Conservation (phyloP, 2,888 invertebrate genomes). For the Cremastobaeus sp. region DNA sequence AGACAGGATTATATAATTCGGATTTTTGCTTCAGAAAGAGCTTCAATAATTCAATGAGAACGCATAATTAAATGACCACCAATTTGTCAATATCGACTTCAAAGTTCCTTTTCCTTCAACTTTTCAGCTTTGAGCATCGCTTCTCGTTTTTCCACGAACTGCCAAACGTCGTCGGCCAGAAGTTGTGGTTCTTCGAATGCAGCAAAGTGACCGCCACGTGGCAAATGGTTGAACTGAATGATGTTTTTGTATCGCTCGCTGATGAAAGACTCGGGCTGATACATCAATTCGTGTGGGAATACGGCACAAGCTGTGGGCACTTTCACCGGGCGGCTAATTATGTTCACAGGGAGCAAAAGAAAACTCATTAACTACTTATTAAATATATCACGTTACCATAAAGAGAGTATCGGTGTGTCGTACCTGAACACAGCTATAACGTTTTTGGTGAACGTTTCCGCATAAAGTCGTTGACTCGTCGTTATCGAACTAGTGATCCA, state of each 20-base stretch:
- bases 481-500: constrained; percentile 87
- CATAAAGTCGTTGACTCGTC: constrained; percentile 86
- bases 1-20: too few relatives aligned
- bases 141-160: constrained; percentile 79
- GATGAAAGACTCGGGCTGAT: constrained; percentile 81
- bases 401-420: constrained; percentile 13
- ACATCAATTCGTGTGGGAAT: constrained; percentile 85
- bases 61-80: not conserved
- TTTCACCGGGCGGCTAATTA: constrained; percentile 82
- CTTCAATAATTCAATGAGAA: too few relatives aligned
- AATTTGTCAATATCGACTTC: not conserved
- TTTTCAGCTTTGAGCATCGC: constrained; percentile 36
- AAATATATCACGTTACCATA: not conserved
- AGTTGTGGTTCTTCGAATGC: constrained; percentile 88
- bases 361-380: not conserved
- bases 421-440: constrained; percentile 67
- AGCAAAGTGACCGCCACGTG: constrained; percentile 91
- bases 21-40: too few relatives aligned
- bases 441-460: constrained; percentile 80
- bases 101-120: constrained; percentile 33
- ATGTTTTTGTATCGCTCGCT: constrained; percentile 83
- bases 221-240: constrained; percentile 83
- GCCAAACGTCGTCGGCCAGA: constrained; percentile 85
- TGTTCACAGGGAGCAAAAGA: constrained; percentile 16
- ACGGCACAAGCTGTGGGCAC: constrained; percentile 87